Conservation (phyloP, 2,113 vertebrate genomes). For the Dipodomys stephensi region DNA sequence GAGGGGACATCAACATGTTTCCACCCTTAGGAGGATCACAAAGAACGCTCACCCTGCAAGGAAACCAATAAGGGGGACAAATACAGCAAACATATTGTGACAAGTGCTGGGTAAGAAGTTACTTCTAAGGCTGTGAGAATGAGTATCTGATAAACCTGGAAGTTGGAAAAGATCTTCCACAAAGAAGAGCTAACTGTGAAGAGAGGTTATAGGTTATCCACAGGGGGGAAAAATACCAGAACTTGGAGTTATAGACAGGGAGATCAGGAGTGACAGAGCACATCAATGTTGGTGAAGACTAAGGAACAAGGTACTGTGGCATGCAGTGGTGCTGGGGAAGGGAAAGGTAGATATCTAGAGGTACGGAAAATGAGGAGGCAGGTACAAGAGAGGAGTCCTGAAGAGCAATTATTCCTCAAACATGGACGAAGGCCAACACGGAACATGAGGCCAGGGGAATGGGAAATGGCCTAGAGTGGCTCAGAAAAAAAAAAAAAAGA, state of each 20-base stretch:
- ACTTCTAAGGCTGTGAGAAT: neutral
- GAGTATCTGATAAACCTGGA: neutral
- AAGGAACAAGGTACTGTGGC: neutral
- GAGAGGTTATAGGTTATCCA: neutral
- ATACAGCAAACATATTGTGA: neutral
- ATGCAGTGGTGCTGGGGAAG: too few species aligned
- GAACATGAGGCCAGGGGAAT: neutral
- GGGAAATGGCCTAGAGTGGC: neutral
- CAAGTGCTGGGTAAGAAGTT: neutral
- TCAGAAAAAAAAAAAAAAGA: neutral
- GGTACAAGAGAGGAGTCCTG: neutral
- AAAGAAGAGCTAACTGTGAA: neutral
- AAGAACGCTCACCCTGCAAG: too few species aligned
- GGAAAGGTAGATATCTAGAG: neutral
- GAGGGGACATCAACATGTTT: neutral
- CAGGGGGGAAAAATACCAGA: neutral
- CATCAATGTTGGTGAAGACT: neutral
- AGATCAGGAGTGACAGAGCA: neutral
- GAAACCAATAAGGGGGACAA: neutral
- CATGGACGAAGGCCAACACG: neutral
- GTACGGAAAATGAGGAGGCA: accelerated
- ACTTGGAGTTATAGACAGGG: neutral
- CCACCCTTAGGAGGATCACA: neutral
- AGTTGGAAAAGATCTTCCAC: neutral
- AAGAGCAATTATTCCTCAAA: neutral